phyloP scores from a whole-genome alignment of 92 coral and sea anemone species.

The Montipora capitata region DNA sequence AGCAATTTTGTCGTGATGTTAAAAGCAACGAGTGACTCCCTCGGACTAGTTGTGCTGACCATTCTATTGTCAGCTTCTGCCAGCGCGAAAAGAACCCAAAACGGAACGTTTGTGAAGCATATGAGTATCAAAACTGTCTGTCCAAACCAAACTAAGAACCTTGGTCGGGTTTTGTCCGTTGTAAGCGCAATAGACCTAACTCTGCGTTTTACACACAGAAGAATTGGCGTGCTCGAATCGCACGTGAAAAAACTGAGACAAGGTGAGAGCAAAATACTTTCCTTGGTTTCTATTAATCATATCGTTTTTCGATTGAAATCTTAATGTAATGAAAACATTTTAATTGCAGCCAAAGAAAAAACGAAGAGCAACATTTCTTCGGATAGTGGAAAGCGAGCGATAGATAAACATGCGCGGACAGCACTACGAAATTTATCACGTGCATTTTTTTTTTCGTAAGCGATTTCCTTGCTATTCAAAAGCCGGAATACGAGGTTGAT shows the following conservation, averaged over 20 bases:
- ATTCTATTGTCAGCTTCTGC: not conserved
- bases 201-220: constrained; percentile 34
- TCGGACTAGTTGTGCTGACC: not conserved
- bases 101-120: not conserved
- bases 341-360: no score
- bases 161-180: constrained; percentile 32
- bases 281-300: no score
- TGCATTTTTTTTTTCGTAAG: no score
- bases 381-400: no score
- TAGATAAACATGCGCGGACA: no score
- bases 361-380: no score
- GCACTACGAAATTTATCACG: no score
- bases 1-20: constrained; percentile 9
- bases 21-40: not conserved
- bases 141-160: constrained; percentile 3
- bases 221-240: constrained; percentile 9
- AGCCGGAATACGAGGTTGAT: constrained; percentile 3
- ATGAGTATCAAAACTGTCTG: constrained; percentile 10
- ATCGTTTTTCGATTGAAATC: no score
- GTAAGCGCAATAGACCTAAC: constrained; percentile 42
- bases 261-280: no score
- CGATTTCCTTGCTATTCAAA: no score
- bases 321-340: no score
- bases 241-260: not conserved
- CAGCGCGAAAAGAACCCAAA: constrained; percentile 11